Conservation (phyloP, 1,140 invertebrate genomes). For the Heliconius hewitsoni region DNA sequence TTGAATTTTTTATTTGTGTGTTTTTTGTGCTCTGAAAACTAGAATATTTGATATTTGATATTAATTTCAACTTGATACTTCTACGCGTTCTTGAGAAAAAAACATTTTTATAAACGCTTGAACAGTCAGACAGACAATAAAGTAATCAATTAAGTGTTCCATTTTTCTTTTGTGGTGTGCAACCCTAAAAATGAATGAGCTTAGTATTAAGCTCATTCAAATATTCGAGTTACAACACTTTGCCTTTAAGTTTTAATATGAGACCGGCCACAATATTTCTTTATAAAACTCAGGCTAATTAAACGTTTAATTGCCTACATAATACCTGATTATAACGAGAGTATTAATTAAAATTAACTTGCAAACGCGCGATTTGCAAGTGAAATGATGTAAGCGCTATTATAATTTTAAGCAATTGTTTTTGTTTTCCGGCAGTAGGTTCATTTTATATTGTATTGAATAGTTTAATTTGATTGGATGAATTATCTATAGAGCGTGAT, state of each 20-base stretch:
- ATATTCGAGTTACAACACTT: neutral
- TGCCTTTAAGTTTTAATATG: neutral
- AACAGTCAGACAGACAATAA: too few species aligned
- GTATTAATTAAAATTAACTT: slow-evolving; percentile 3
- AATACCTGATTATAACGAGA: neutral
- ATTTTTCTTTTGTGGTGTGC: too few species aligned
- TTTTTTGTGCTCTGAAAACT: neutral
- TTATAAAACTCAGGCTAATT: neutral
- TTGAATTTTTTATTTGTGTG: too few species aligned
- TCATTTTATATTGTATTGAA: neutral
- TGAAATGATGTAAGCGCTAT: neutral
- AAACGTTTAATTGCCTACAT: neutral
- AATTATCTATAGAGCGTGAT: neutral
- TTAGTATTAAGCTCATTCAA: neutral
- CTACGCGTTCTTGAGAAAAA: too few species aligned
- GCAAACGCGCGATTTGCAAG: neutral
- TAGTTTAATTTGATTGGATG: neutral
- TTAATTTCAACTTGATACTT: too few species aligned
- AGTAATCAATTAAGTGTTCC: too few species aligned
- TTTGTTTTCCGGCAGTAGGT: neutral
- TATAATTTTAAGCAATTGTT: slow-evolving; percentile 1
- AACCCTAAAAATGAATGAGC: neutral
- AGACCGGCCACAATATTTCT: neutral
- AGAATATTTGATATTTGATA: too few species aligned
- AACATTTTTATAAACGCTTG: too few species aligned